These are phyloP conservation scores for Elysia crispata DNA, from an alignment of 2,888 invertebrate species.

Conservation along the genomic window DNA sequence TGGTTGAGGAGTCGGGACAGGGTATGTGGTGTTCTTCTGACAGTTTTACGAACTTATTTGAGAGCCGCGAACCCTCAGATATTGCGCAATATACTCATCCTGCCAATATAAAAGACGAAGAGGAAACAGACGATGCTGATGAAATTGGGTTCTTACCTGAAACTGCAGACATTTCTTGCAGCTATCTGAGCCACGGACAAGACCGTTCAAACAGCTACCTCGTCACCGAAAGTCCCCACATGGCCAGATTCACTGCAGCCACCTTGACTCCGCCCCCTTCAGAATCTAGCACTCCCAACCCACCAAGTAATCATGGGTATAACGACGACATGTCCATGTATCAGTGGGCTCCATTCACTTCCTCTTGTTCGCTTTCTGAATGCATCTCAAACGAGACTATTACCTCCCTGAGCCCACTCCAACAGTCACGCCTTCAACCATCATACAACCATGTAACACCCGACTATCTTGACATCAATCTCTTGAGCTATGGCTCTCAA, in stretches of 20 bases:
- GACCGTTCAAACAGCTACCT: background rate
- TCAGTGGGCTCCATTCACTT: too few species aligned
- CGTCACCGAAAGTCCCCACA: background rate
- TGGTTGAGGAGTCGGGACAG: too few species aligned
- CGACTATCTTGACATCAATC: slow-evolving; percentile 19
- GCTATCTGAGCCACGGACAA: background rate
- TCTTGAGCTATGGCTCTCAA: slow-evolving; percentile 28
- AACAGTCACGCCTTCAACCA: too few species aligned
- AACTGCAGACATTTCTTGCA: background rate
- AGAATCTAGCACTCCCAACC: slow-evolving; percentile 41
- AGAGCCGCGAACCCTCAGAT: slow-evolving; percentile 11
- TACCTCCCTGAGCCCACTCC: too few species aligned
- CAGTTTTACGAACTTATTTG: too few species aligned
- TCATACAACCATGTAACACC: too few species aligned
- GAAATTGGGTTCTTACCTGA: slow-evolving; percentile 39
- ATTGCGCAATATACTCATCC: slow-evolving; percentile 15
- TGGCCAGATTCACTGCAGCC: slow-evolving; percentile 5
- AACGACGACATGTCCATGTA: slow-evolving; percentile 15
- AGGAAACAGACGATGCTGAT: slow-evolving; percentile 49
- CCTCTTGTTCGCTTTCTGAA: too few species aligned
- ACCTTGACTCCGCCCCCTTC: slow-evolving; percentile 38
- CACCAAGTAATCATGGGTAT: slow-evolving; percentile 26
- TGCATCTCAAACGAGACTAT: too few species aligned
- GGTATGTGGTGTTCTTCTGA: too few species aligned
- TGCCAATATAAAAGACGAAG: slow-evolving; percentile 29